These are phyloP conservation scores for Hippopotamus amphibius DNA, from an alignment of 2,113 vertebrate genomes.

Conservation along the genomic window DNA sequence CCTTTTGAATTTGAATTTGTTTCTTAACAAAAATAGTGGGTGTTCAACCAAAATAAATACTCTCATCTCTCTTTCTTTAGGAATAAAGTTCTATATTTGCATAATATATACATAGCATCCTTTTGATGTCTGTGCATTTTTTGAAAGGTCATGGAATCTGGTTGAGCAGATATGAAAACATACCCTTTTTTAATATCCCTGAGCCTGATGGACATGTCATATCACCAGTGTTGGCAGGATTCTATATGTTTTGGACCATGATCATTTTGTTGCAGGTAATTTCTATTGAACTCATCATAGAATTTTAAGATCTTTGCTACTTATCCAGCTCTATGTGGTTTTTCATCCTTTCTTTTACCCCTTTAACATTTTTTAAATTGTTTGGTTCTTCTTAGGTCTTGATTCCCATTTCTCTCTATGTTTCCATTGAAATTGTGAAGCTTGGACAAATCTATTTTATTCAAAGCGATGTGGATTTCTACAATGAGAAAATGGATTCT, in stretches of 20 bases:
- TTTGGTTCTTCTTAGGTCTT: constrained; percentile 90
- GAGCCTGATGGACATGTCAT: constrained; percentile 79
- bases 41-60: not conserved
- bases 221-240: constrained; percentile 90
- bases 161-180: constrained; percentile 86
- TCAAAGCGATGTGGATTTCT: constrained; percentile 94
- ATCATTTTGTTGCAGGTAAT: constrained; percentile 97
- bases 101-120: not conserved
- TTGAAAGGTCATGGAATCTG: constrained; percentile 94
- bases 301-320: not conserved
- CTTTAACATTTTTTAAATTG: not conserved
- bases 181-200: constrained; percentile 88
- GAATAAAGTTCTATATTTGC: not conserved
- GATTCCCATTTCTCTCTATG: constrained; percentile 97
- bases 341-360: not conserved
- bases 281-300: not conserved
- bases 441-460: constrained; percentile 97
- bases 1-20: constrained; percentile 28
- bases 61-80: not conserved
- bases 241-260: constrained; percentile 98
- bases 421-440: constrained; percentile 98
- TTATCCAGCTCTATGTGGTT: not conserved
- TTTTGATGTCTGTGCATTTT: constrained; percentile 69
- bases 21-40: not conserved
- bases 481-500: constrained; percentile 91